A percentile compares a stretch with the other conserved stretches of the same genome.
Conservation (phyloP, 2,113 vertebrate species). For the Toxostoma redivivum region DNA sequence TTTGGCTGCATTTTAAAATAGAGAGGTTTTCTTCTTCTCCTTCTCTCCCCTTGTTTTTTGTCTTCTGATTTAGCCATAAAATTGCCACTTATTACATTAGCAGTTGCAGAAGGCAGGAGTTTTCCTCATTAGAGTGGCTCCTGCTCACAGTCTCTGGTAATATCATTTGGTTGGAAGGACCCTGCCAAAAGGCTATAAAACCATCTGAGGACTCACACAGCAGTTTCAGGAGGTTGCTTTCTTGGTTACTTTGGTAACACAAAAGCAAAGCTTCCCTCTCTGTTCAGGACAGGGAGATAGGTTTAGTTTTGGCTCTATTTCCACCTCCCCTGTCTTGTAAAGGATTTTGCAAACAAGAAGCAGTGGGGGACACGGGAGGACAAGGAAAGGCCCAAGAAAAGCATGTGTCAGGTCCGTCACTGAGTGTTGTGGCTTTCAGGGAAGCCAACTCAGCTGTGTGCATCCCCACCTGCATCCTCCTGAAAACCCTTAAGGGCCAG, state of each 20-base stretch:
- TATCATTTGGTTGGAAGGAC: conserved; percentile 7
- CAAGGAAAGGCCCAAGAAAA: background rate
- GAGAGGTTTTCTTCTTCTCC: conserved; percentile 32
- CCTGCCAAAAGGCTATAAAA: conserved; percentile 24
- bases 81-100: conserved; percentile 56
- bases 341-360: background rate
- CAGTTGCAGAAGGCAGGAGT: conserved; percentile 40
- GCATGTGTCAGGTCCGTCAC: background rate
- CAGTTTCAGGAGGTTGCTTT: conserved; percentile 44
- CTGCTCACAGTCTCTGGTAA: conserved; percentile 41
- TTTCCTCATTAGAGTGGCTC: conserved; percentile 56
- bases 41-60: conserved; percentile 3
- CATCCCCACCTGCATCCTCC: background rate
- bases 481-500: background rate
- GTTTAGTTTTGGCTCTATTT: background rate
- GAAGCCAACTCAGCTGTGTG: background rate
- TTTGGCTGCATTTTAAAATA: conserved; percentile 47
- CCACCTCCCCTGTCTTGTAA: background rate
- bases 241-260: conserved; percentile 60
- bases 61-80: conserved; percentile 61
- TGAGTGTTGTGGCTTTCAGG: background rate
- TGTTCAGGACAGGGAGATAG: conserved; percentile 1
- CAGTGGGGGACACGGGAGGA: background rate
- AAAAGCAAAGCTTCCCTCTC: conserved; percentile 27
- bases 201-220: background rate